A percentile compares a stretch with the other conserved stretches of the same genome.
Conservation (phyloP, 53 echinoderm and acorn worm species). For the Astropecten irregularis region DNA sequence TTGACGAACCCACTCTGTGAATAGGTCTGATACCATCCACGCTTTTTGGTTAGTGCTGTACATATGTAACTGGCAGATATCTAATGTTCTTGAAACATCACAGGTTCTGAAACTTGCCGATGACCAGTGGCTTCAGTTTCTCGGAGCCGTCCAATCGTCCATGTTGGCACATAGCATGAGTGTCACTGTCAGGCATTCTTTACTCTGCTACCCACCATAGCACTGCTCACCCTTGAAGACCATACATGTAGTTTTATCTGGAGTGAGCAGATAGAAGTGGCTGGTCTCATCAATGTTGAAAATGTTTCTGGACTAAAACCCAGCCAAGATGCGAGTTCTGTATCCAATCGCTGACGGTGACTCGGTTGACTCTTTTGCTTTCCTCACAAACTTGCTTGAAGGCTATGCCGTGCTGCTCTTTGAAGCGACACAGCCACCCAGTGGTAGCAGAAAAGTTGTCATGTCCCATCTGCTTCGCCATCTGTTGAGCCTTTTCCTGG, state of each 20-base stretch:
- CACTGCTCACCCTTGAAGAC: constrained; percentile 33
- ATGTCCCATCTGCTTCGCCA: constrained; percentile 26
- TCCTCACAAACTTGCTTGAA: constrained; percentile 1
- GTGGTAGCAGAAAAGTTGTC: constrained; percentile 39
- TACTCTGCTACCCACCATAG: constrained; percentile 42
- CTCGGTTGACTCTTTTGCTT: not conserved
- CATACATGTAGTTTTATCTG: constrained; percentile 39
- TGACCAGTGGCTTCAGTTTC: constrained; percentile 56
- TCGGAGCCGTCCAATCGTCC: constrained; percentile 45
- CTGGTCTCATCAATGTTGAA: constrained; percentile 61
- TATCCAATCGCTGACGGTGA: not conserved
- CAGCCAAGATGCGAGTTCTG: not conserved
- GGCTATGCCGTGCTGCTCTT: constrained; percentile 43
- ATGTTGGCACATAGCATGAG: constrained; percentile 60
- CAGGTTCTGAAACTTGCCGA: constrained; percentile 55
- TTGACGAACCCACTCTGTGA: constrained; percentile 28
- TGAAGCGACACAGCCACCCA: constrained; percentile 60
- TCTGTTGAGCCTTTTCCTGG: constrained; percentile 16
- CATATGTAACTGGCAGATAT: constrained; percentile 20
- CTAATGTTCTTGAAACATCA: constrained; percentile 24
- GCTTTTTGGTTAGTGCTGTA: constrained; percentile 54
- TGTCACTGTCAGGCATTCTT: constrained; percentile 61
- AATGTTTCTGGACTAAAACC: not conserved
- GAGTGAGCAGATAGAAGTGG: constrained; percentile 39
- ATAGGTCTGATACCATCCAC: no score